A percentile compares a stretch with the other conserved stretches of the same genome.
These are phyloP conservation scores for Athene cunicularia DNA, from an alignment of 2,113 vertebrate genomes.

Conservation along the genomic window DNA sequence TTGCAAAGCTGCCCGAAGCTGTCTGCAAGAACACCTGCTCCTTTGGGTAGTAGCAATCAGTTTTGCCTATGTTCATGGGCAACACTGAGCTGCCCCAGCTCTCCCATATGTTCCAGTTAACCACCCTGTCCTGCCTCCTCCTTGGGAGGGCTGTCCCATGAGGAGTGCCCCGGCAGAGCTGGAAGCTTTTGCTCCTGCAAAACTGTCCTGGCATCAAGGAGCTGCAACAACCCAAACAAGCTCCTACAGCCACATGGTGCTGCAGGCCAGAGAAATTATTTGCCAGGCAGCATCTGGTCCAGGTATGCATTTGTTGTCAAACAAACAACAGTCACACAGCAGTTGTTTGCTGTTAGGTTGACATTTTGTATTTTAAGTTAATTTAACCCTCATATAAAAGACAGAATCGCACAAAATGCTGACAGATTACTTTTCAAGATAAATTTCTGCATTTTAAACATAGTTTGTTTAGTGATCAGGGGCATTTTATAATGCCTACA, in stretches of 20 bases:
- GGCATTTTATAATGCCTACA: not conserved
- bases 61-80: not conserved
- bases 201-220: not conserved
- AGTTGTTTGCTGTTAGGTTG: not conserved
- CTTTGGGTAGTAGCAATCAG: not conserved
- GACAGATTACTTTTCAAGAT: not conserved
- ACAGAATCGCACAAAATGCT: not conserved
- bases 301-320: rapidly evolving
- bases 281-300: not conserved
- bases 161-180: not conserved
- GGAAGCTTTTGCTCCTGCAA: not conserved
- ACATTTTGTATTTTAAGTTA: not conserved
- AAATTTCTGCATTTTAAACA: not conserved
- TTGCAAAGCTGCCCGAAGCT: not conserved
- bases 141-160: not conserved
- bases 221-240: not conserved
- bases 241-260: not conserved
- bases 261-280: not conserved
- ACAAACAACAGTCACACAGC: not conserved
- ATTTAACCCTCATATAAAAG: not conserved
- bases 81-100: not conserved
- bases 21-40: not conserved
- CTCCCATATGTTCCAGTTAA: not conserved
- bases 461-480: not conserved
- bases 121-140: not conserved